These are phyloP conservation scores for Melieria omissa DNA, from an alignment of 2,888 invertebrate species.

Conservation along the genomic window DNA sequence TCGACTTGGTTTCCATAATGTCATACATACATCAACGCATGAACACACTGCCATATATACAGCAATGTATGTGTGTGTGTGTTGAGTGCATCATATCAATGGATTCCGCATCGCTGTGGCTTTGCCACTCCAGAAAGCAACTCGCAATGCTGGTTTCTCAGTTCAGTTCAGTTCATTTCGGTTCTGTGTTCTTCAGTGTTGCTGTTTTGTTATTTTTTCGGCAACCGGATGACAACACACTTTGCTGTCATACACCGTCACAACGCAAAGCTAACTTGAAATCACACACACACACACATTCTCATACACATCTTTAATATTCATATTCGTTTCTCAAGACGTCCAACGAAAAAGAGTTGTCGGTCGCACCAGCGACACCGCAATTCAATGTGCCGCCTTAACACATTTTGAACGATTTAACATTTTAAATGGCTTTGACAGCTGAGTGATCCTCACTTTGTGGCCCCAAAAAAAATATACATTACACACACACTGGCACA, in stretches of 20 bases:
- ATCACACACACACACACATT: background rate
- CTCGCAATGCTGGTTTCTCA: no score
- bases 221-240: conserved; percentile 39
- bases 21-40: no score
- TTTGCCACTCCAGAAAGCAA: no score
- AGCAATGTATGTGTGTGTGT: background rate
- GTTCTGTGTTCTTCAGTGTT: background rate
- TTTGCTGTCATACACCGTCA: conserved; percentile 35
- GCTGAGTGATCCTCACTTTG: conserved; percentile 56
- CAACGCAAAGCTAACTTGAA: conserved; percentile 8
- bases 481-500: no score
- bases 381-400: conserved; percentile 5
- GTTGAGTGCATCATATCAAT: no score
- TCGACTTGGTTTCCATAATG: no score
- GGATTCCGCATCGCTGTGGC: no score
- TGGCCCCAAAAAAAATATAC: background rate
- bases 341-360: conserved; percentile 15
- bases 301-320: no score
- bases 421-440: conserved; percentile 63
- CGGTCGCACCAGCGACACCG: conserved; percentile 12
- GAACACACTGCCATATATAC: no score
- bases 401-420: conserved; percentile 52
- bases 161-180: no score
- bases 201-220: conserved; percentile 21
- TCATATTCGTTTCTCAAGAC: conserved; percentile 3